Base-by-base conservation (phyloP, 2,888 invertebrate genomes). In the Phasia obesa region DNA sequence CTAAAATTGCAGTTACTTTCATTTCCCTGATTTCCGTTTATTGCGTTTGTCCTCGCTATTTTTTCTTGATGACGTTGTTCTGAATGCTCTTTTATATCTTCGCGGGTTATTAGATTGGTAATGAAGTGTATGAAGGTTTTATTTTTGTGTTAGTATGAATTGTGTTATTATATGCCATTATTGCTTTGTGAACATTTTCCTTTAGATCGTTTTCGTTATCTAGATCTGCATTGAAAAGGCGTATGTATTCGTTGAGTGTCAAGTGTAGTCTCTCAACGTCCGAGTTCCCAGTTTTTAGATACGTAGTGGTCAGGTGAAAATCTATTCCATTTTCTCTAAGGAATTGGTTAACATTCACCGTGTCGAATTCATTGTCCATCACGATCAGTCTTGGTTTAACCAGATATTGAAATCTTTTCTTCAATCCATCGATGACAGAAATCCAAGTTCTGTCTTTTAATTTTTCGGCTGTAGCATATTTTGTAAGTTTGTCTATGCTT, bases 391-490 rank as follows among this genome's bases (percentile, higher is more conserved):
- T 38, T 25, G 53, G 53, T 5, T 67, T 67, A 0, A 38, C 51
- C 7, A 73, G n/a, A 23, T 60, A 60, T 19, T 42, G 49, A 7
- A 73, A n/a, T 47, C 60, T n/a, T 23, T 62, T 35, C 4, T 62
- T 62, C n/a, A 62, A 0, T 62, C 23, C 62, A 2, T 62, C n/a
- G 1, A 62, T n/a, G 27, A 62, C 11, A 42, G 77, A 70, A 3
- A 78, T 31, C 77, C 64, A 78, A 35, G 51, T 75, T 53, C 65
- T 57, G 23, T 75, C 49, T n/a, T 42, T 35, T 17, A 70, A 31
- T 62, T 62, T 77, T 15, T 77, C 69, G 19, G 53, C 51, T 42
- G 77, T 77, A 2, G 62, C 77, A 31, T 77, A 77, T 53, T 77
- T 70, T 1, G 70, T 60, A 17, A 70, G 47, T 53, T 70, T 64